Evolutionary conservation across 2,888 invertebrate species (phyloP), one percentile per base, ranked within the genome.

Genomic region (Elgonia sp.): DNA sequence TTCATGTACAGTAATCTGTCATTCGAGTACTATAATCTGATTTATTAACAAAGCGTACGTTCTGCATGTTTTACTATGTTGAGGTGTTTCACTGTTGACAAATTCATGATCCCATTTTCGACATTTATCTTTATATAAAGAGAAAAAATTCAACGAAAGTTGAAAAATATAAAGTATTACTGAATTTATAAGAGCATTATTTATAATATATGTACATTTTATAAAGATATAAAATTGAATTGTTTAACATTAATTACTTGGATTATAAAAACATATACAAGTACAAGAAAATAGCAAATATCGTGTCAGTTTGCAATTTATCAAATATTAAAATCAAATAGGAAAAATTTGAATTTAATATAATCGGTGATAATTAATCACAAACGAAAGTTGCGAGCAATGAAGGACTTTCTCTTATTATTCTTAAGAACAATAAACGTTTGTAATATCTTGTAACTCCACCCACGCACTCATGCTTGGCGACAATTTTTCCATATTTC

Each of bases 371-470:
- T 73, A 73, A 73, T 57, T 73, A 73, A 60, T 73, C 39, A 73
- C 40, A 60, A 60, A 57, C 40, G 57, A 73, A 57, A 73, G 73
- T 73, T 57, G 60, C 57, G 37, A 37, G 18, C 46, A 18, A 69
- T 2, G 10, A 57, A 57, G 8, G 57, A 79, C 79, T 79, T 79
- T 79, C 79, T 69, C 69, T 79, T 37, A 69, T 69, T 79, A 40
- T 79, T 65, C 69, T 67, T 69, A 79, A 67, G 63, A 79, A 79
- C 79, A 79, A 79, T 79, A 67, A 42, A 29, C 67, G 53, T 63
- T 29, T 76, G 76, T 21, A 39, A 65, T 76, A 63, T 42, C 55
- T 65, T 65, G 50, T 53, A 57, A 69, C 57, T 65, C 18, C 57
- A 69, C 67, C 79, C 21, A 67, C 79, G 57, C 57, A 40, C 57